Percentiles rank a stretch among this genome's conserved stretches.
Conservation (phyloP, 1,140 invertebrate species). For the Euura saliciscinereae region DNA sequence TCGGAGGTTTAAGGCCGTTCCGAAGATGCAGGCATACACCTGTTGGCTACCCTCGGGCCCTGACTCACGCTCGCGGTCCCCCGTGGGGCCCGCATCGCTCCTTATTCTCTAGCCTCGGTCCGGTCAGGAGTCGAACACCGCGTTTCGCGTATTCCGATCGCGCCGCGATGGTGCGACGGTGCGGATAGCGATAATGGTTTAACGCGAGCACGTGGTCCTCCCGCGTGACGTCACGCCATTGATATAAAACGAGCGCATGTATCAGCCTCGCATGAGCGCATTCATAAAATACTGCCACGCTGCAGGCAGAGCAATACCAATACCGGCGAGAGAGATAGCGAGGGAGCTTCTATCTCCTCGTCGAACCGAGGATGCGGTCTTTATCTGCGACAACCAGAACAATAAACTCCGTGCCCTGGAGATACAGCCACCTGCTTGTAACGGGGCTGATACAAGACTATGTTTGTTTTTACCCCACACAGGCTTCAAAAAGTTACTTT, state of each 20-base stretch:
- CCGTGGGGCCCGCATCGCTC: slow-evolving; percentile 14
- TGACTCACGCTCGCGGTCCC: slow-evolving; percentile 23
- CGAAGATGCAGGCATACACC: slow-evolving; percentile 27
- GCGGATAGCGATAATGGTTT: slow-evolving; percentile 20
- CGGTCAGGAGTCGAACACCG: too few species aligned
- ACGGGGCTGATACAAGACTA: too few species aligned
- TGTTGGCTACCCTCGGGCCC: slow-evolving; percentile 20
- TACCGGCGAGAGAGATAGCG: too few species aligned
- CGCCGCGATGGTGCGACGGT: too few species aligned
- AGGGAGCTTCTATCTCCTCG: too few species aligned
- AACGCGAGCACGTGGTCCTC: slow-evolving; percentile 29
- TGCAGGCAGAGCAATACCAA: neutral
- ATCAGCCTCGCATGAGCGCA: slow-evolving; percentile 26
- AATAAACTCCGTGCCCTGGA: too few species aligned
- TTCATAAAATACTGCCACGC: neutral
- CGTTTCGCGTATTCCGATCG: neutral
- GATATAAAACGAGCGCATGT: slow-evolving; percentile 40
- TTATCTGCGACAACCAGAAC: too few species aligned
- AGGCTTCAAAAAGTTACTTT: too few species aligned
- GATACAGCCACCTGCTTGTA: too few species aligned
- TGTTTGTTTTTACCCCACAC: too few species aligned
- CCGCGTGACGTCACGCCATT: slow-evolving; percentile 41
- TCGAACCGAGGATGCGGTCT: too few species aligned
- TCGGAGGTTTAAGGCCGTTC: neutral
- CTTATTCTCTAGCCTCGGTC: too few species aligned